Evolutionary conservation across 2,888 invertebrate species (phyloP).

Genomic region (Dynastes hyllus): DNA sequence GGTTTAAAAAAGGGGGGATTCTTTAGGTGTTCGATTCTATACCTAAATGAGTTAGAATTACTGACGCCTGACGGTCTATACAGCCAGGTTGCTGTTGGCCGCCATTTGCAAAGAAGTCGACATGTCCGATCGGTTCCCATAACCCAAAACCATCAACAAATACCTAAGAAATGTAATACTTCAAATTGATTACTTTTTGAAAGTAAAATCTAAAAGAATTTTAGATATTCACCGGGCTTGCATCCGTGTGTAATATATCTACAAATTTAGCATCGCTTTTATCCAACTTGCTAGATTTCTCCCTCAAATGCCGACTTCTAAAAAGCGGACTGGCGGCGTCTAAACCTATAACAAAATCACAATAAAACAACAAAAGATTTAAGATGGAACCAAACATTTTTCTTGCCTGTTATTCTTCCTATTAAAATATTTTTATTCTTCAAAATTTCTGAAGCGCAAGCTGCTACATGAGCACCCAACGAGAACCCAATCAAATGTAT

Average conservation of each 20-base stretch:
- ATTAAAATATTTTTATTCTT: conserved; percentile 71
- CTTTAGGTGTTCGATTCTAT: conserved; percentile 33
- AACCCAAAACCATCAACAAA: conserved; percentile 77
- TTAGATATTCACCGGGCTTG: conserved; percentile 68
- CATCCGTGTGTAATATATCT: conserved; percentile 81
- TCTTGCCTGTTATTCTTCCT: conserved; percentile 75
- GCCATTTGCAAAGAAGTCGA: conserved; percentile 77
- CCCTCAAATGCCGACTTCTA: conserved; percentile 73
- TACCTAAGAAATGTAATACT: conserved; percentile 65
- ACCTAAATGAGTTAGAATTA: conserved; percentile 76
- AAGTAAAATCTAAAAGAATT: no score
- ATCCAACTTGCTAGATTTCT: conserved; percentile 75
- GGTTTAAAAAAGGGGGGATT: neutral
- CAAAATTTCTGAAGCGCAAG: conserved; percentile 74
- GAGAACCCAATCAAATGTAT: conserved; percentile 77
- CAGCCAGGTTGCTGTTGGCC: conserved; percentile 78
- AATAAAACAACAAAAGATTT: neutral
- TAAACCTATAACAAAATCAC: conserved; percentile 74
- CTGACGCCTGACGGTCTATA: conserved; percentile 73
- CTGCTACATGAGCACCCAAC: conserved; percentile 77
- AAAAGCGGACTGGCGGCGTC: conserved; percentile 91
- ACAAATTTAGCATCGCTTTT: conserved; percentile 78
- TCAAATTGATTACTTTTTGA: neutral
- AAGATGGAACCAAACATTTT: neutral
- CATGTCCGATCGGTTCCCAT: conserved; percentile 75